A percentile compares a stretch with the other conserved stretches of the same genome.
Conservation (phyloP, 1,140 invertebrate species). For the Pemphigus obesinymphae region DNA sequence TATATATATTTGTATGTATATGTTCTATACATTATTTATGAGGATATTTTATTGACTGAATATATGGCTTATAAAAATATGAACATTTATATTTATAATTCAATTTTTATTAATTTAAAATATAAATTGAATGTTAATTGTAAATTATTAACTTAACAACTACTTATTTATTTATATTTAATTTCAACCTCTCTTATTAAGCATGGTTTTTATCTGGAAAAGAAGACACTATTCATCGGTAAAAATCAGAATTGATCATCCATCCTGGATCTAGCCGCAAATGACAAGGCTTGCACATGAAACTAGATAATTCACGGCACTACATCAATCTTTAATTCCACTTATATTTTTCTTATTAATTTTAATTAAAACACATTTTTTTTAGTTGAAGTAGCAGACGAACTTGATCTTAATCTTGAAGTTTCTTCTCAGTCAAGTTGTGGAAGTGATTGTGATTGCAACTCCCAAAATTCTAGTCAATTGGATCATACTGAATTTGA, state of each 20-base stretch:
- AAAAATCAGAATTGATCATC: not conserved
- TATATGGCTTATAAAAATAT: not conserved
- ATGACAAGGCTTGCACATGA: not conserved
- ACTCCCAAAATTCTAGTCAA: not conserved
- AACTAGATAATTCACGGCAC: not conserved
- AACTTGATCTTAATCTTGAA: not conserved
- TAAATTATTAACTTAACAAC: not conserved
- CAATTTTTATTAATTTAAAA: not conserved
- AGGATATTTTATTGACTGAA: conserved; percentile 21
- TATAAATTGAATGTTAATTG: not conserved
- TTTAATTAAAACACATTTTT: not conserved
- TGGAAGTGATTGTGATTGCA: not conserved
- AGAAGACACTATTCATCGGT: not conserved
- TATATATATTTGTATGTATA: not conserved
- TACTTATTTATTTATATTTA: not conserved
- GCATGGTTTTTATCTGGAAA: not conserved
- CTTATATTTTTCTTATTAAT: not conserved
- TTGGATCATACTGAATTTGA: not conserved
- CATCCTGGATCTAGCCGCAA: not conserved
- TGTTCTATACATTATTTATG: conserved; percentile 33
- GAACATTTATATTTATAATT: not conserved
- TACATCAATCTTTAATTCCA: not conserved
- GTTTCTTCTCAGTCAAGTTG: not conserved
- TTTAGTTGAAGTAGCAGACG: not conserved
- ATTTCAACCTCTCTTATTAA: not conserved